Evolutionary conservation across 2,797 vertebrate species (phyloP).

Genomic region (Pogoniulus pusillus): DNA sequence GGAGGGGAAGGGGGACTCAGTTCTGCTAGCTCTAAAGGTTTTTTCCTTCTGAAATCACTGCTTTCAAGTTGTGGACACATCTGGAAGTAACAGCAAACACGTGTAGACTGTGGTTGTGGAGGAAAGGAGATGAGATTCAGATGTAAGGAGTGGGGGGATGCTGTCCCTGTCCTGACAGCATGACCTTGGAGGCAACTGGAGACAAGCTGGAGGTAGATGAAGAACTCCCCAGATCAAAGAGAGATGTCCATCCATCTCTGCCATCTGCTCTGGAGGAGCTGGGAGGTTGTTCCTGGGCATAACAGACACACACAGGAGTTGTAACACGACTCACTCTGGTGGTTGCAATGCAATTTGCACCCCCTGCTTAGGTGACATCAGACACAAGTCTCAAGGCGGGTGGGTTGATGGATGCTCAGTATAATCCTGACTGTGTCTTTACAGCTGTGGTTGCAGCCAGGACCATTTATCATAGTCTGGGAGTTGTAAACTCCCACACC

Average conservation of each 20-base stretch:
- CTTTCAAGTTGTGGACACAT: slow-evolving; percentile 23
- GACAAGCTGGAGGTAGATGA: slow-evolving; percentile 16
- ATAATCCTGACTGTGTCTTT: slow-evolving; percentile 36
- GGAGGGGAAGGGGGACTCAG: background rate
- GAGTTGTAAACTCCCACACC: background rate
- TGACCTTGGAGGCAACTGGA: slow-evolving; percentile 27
- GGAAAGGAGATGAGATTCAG: slow-evolving; percentile 15
- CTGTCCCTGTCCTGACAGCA: background rate
- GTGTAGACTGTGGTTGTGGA: slow-evolving; percentile 27
- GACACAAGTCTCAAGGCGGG: background rate
- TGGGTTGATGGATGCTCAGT: slow-evolving; percentile 37
- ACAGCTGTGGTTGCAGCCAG: slow-evolving; percentile 32
- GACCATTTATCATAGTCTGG: slow-evolving; percentile 15
- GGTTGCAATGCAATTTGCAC: slow-evolving; percentile 58
- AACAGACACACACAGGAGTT: background rate
- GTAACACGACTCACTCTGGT: slow-evolving; percentile 57
- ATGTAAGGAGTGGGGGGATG: background rate
- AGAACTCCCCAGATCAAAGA: slow-evolving; percentile 34
- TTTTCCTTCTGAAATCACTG: background rate
- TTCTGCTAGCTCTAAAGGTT: background rate
- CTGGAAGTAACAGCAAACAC: slow-evolving; percentile 47
- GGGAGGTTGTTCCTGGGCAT: background rate
- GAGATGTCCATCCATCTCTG: slow-evolving; percentile 30
- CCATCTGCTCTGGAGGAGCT: background rate
- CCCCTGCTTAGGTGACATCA: slow-evolving; percentile 16